Evolutionary conservation across 2,797 vertebrate genomes (phyloP).

Genomic region (Acipenser ruthenus): DNA sequence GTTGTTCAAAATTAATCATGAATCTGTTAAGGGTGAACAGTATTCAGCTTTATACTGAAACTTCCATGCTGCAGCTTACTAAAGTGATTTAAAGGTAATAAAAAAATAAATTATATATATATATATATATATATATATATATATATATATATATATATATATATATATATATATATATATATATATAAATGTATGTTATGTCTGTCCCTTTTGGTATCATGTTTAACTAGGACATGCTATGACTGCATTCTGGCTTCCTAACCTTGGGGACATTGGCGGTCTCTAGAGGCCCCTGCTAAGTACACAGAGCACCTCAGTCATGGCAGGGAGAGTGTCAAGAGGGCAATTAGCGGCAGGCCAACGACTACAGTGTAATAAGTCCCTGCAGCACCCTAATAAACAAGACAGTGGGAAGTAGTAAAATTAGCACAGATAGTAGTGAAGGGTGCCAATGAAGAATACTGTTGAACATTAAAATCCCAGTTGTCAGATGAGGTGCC

Average conservation of each 20-base stretch:
- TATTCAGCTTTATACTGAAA: constrained; percentile 1
- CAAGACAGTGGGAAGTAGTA: constrained; percentile 40
- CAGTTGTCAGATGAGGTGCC: background rate
- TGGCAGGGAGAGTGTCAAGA: constrained; percentile 59
- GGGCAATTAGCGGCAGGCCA: constrained; percentile 72
- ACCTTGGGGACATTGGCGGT: constrained; percentile 48
- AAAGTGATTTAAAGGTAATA: constrained; percentile 18
- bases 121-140: too few species aligned
- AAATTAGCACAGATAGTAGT: constrained; percentile 43
- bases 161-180: too few species aligned
- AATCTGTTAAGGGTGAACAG: background rate
- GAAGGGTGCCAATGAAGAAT: constrained; percentile 31
- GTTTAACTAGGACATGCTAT: constrained; percentile 53
- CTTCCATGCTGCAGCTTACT: constrained; percentile 3
- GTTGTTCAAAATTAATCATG: background rate
- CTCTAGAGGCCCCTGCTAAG: constrained; percentile 59
- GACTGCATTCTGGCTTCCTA: constrained; percentile 43
- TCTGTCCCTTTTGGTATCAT: constrained; percentile 49
- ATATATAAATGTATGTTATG: constrained; percentile 27
- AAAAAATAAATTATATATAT: background rate
- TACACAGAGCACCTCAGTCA: constrained; percentile 60
- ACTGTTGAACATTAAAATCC: constrained; percentile 20
- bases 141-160: too few species aligned
- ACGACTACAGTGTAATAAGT: constrained; percentile 67
- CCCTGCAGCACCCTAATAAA: constrained; percentile 66